Evolutionary conservation across 2,888 invertebrate species (phyloP).

Genomic region (Agrochola macilenta): DNA sequence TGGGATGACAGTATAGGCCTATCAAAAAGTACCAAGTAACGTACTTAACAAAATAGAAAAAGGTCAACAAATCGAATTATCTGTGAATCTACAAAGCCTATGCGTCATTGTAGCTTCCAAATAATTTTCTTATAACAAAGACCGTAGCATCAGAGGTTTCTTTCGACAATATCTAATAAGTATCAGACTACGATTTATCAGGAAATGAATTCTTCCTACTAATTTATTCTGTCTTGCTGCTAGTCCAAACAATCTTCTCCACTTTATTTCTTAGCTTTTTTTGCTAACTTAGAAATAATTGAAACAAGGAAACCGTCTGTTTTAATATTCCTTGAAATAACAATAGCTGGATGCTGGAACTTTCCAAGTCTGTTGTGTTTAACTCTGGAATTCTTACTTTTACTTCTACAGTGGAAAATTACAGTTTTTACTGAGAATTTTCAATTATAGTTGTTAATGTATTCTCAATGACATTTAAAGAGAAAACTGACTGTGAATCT

Average conservation of each 20-base stretch:
- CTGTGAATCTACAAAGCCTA: too few relatives aligned
- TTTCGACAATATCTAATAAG: not conserved
- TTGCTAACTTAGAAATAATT: constrained; percentile 24
- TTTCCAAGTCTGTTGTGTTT: constrained; percentile 25
- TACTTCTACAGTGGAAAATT: not conserved
- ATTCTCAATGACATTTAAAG: not conserved
- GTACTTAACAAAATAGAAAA: too few relatives aligned
- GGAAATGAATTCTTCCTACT: not conserved
- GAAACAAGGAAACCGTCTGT: not conserved
- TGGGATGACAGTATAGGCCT: too few relatives aligned
- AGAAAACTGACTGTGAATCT: not conserved
- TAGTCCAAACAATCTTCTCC: constrained; percentile 2
- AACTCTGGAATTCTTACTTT: constrained; percentile 8
- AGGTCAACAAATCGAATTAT: too few relatives aligned
- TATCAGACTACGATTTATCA: not conserved
- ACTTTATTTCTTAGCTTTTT: not conserved
- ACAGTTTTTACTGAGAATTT: not conserved
- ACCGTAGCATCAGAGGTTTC: not conserved
- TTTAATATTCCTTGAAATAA: constrained; percentile 32
- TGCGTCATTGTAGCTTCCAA: too few relatives aligned
- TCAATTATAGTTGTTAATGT: not conserved
- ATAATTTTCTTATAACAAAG: too few relatives aligned
- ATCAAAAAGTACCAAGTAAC: too few relatives aligned
- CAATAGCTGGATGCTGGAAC: constrained; percentile 3
- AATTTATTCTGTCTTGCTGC: not conserved